phyloP scores from a whole-genome alignment of 2,113 vertebrate species.

The Stegastes partitus region DNA sequence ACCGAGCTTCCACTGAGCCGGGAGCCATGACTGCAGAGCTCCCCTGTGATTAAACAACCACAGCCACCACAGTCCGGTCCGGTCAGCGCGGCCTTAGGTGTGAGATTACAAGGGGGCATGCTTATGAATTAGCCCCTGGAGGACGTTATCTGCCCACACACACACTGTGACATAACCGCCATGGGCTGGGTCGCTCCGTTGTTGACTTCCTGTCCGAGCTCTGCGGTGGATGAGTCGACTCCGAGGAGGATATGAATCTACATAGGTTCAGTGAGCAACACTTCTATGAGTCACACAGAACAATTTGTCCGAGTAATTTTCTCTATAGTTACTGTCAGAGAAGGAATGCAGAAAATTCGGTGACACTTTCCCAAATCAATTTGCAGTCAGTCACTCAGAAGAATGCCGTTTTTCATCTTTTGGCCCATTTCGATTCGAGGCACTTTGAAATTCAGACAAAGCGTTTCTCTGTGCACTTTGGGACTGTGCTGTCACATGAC shows the following conservation, averaged over 20 bases:
- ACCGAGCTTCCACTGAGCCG: slow-evolving; percentile 24
- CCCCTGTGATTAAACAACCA: slow-evolving; percentile 57
- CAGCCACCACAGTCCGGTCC: slow-evolving; percentile 51
- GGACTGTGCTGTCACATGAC: slow-evolving; percentile 49
- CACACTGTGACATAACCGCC: slow-evolving; percentile 24
- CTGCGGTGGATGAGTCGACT: slow-evolving; percentile 33
- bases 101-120: slow-evolving; percentile 30
- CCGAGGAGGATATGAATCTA: slow-evolving; percentile 40
- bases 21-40: slow-evolving; percentile 38
- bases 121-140: slow-evolving; percentile 37
- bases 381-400: slow-evolving; percentile 29
- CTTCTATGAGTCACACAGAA: slow-evolving; percentile 46
- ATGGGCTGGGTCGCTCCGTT: slow-evolving; percentile 32
- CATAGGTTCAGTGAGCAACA: slow-evolving; percentile 48
- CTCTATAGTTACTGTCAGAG: slow-evolving; percentile 17
- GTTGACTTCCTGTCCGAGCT: slow-evolving; percentile 43
- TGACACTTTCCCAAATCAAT: slow-evolving; percentile 48
- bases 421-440: slow-evolving; percentile 35
- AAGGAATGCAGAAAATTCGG: slow-evolving; percentile 47
- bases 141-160: slow-evolving; percentile 54
- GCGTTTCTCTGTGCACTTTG: slow-evolving; percentile 32
- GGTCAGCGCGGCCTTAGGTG: slow-evolving; percentile 43
- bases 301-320: slow-evolving; percentile 25
- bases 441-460: slow-evolving; percentile 58
- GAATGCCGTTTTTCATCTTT: slow-evolving; percentile 51